A percentile compares a stretch with the other conserved stretches of the same genome.
Evolutionary conservation across 1,140 invertebrate species (phyloP).

Genomic region (Phymastichus coffea): DNA sequence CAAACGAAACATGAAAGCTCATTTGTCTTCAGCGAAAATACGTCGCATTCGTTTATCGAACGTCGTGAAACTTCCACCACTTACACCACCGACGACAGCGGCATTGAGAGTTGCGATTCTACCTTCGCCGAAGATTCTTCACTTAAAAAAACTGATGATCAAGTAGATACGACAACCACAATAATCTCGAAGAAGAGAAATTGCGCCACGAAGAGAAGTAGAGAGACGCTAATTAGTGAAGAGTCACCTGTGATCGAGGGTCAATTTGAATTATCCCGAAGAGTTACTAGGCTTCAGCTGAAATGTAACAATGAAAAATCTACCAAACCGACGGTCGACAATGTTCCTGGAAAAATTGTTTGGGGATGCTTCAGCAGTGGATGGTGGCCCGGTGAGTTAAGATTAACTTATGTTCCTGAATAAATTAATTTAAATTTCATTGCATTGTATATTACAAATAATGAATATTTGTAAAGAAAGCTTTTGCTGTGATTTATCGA

Average conservation of each 20-base stretch:
- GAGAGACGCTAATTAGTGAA: slow-evolving; percentile 3
- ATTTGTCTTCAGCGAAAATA: neutral
- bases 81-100: neutral
- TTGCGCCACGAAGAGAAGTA: neutral
- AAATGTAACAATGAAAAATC: neutral
- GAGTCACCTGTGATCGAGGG: slow-evolving; percentile 12
- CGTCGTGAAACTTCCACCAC: neutral
- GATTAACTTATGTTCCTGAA: neutral
- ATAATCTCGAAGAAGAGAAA: neutral
- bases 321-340: neutral
- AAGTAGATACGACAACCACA: neutral
- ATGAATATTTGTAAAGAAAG: too few species aligned
- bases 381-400: slow-evolving; percentile 37
- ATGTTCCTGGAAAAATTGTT: slow-evolving; percentile 33
- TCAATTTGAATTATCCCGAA: slow-evolving; percentile 6
- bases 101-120: slow-evolving; percentile 7
- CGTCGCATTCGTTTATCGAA: neutral
- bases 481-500: too few species aligned
- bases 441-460: too few species aligned
- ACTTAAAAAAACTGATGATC: neutral
- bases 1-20: neutral
- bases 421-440: slow-evolving; percentile 5
- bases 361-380: slow-evolving; percentile 33
- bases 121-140: neutral
- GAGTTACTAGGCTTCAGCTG: slow-evolving; percentile 13